phyloP scores from a whole-genome alignment of 2,888 invertebrate genomes.

The Crepidodera aurea region DNA sequence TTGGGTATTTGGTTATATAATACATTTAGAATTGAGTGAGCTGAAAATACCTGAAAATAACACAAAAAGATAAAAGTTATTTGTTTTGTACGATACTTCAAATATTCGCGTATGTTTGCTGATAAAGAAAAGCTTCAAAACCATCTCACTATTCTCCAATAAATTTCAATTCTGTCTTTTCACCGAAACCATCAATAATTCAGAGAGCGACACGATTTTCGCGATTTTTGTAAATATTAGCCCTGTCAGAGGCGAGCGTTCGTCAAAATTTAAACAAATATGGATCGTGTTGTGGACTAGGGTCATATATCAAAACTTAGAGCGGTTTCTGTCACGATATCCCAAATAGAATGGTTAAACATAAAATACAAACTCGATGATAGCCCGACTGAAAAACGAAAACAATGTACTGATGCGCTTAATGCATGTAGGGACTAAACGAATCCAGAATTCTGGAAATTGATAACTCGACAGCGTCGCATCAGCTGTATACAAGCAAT shows the following conservation, averaged over 20 bases:
- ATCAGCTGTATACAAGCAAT: constrained; percentile 2
- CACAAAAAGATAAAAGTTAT: too few species aligned
- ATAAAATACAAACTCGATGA: constrained; percentile 42
- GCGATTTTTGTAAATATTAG: constrained; percentile 22
- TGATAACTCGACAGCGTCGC: not conserved
- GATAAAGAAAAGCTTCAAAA: not conserved
- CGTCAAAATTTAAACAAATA: constrained; percentile 42
- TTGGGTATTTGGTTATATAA: too few species aligned
- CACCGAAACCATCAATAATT: constrained; percentile 20
- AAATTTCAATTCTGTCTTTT: constrained; percentile 4
- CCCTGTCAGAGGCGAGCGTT: constrained; percentile 35
- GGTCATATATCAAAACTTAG: constrained; percentile 36
- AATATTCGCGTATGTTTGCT: too few species aligned
- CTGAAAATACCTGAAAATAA: too few species aligned
- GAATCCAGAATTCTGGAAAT: constrained; percentile 12
- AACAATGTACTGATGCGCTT: constrained; percentile 19
- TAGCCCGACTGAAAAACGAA: constrained; percentile 26
- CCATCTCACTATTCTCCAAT: not conserved
- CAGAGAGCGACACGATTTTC: constrained; percentile 8
- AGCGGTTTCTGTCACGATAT: constrained; percentile 40
- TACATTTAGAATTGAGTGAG: too few species aligned
- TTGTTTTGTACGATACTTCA: too few species aligned
- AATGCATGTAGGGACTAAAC: constrained; percentile 14
- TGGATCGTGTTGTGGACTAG: constrained; percentile 22
- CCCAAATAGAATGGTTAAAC: constrained; percentile 47